phyloP scores from a whole-genome alignment of 2,888 invertebrate species.

The Athripsodes cinereus region DNA sequence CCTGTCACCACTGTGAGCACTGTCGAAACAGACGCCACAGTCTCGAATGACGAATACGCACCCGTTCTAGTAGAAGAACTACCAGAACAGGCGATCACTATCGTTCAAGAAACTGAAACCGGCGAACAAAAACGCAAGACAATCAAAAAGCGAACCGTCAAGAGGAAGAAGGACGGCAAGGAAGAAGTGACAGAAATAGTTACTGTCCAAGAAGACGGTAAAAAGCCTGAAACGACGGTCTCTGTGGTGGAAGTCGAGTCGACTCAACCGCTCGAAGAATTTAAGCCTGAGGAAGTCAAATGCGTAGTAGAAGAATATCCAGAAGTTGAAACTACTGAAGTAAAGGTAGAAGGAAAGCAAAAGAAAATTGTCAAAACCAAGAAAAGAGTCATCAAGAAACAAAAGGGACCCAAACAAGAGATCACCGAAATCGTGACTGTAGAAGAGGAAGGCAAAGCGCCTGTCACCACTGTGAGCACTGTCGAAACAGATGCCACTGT shows the following conservation, averaged over 20 bases:
- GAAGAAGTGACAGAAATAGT: conserved; percentile 35
- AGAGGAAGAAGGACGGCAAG: conserved; percentile 31
- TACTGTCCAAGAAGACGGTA: conserved; percentile 29
- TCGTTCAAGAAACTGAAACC: no score
- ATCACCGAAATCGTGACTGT: conserved; percentile 38
- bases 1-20: conserved; percentile 34
- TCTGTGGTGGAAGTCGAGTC: conserved; percentile 28
- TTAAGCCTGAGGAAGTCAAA: conserved; percentile 37
- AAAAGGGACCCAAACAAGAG: conserved; percentile 30
- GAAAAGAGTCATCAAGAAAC: conserved; percentile 38
- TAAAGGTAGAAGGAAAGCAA: background rate
- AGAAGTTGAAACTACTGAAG: no score
- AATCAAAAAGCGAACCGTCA: conserved; percentile 29
- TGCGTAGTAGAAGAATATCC: conserved; percentile 29
- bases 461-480: conserved; percentile 34
- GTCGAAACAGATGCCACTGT: conserved; percentile 1
- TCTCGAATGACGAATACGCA: no score
- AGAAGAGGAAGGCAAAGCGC: conserved; percentile 38
- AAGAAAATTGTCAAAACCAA: conserved; percentile 28
- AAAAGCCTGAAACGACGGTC: conserved; percentile 26
- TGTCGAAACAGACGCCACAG: no score
- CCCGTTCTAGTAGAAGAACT: no score
- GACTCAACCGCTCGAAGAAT: conserved; percentile 17
- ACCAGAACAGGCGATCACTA: no score
- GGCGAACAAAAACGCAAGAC: no score